These are phyloP conservation scores for Clamator glandarius DNA, from an alignment of 2,797 vertebrate genomes.

Conservation along the genomic window DNA sequence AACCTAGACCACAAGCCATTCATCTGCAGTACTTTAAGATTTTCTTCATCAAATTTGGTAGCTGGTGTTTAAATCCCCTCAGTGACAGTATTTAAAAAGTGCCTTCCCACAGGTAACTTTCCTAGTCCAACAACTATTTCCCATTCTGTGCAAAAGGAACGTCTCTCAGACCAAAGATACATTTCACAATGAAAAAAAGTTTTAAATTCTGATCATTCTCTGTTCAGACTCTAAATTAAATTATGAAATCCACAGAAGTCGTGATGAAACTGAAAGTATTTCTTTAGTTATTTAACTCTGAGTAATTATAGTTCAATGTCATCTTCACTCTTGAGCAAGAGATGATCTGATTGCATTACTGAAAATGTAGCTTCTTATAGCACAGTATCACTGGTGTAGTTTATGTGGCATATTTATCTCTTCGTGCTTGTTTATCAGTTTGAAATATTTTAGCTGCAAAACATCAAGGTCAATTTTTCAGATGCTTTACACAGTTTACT, in stretches of 20 bases:
- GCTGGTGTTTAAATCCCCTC: background rate
- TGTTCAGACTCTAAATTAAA: background rate
- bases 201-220: background rate
- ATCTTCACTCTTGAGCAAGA: background rate
- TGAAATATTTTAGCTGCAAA: slow-evolving; percentile 37
- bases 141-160: background rate
- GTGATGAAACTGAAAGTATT: slow-evolving; percentile 17
- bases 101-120: background rate
- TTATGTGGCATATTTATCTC: slow-evolving; percentile 7
- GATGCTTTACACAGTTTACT: slow-evolving; percentile 5
- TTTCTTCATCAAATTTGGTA: background rate
- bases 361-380: background rate
- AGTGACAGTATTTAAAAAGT: background rate
- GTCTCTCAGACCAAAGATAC: background rate
- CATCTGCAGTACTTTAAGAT: background rate
- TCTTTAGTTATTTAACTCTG: slow-evolving; percentile 9
- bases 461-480: slow-evolving; percentile 43
- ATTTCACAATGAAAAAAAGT: background rate
- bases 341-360: background rate
- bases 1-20: background rate
- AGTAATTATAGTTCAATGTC: slow-evolving; percentile 3
- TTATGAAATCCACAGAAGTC: background rate
- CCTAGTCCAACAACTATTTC: background rate
- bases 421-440: background rate
- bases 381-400: background rate